phyloP scores from a whole-genome alignment of 2,113 vertebrate genomes.

The Limanda limanda region DNA sequence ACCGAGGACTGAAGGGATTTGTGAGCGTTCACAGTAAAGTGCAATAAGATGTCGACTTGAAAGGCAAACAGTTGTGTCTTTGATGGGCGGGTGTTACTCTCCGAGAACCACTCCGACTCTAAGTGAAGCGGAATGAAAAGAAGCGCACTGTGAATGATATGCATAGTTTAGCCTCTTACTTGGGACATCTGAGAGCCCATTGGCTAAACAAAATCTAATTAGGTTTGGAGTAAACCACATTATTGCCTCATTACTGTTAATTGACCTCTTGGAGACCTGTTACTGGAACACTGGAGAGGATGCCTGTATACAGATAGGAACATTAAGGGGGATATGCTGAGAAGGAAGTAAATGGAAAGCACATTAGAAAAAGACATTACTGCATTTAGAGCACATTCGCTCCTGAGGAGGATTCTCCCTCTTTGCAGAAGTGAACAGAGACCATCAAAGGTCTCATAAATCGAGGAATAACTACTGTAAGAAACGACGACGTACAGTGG shows the following conservation, averaged over 20 bases:
- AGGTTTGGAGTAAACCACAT: slow-evolving; percentile 78
- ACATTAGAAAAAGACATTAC: slow-evolving; percentile 47
- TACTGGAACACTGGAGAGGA: slow-evolving; percentile 80
- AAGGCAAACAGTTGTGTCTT: slow-evolving; percentile 45
- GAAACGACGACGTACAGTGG: slow-evolving; percentile 30
- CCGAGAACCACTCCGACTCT: slow-evolving; percentile 43
- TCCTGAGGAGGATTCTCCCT: slow-evolving; percentile 32
- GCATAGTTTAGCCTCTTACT: slow-evolving; percentile 71
- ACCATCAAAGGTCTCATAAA: slow-evolving; percentile 46
- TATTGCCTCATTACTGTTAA: slow-evolving; percentile 83
- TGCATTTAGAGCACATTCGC: slow-evolving; percentile 45
- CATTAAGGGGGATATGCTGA: slow-evolving; percentile 72
- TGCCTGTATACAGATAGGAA: slow-evolving; percentile 73
- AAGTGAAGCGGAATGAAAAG: slow-evolving; percentile 55
- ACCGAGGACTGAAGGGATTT: slow-evolving; percentile 33
- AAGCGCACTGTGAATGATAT: slow-evolving; percentile 70
- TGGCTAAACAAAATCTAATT: slow-evolving; percentile 79
- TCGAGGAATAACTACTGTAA: slow-evolving; percentile 51
- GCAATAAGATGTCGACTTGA: slow-evolving; percentile 34
- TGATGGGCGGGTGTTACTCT: slow-evolving; percentile 23
- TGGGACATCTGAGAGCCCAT: slow-evolving; percentile 74
- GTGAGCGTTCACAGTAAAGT: slow-evolving; percentile 32
- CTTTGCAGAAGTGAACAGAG: slow-evolving; percentile 31
- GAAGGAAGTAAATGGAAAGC: slow-evolving; percentile 64
- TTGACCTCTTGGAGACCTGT: slow-evolving; percentile 84